Base-by-base conservation (phyloP, 2,797 vertebrate species). In the Gobionotothen gibberifrons region DNA sequence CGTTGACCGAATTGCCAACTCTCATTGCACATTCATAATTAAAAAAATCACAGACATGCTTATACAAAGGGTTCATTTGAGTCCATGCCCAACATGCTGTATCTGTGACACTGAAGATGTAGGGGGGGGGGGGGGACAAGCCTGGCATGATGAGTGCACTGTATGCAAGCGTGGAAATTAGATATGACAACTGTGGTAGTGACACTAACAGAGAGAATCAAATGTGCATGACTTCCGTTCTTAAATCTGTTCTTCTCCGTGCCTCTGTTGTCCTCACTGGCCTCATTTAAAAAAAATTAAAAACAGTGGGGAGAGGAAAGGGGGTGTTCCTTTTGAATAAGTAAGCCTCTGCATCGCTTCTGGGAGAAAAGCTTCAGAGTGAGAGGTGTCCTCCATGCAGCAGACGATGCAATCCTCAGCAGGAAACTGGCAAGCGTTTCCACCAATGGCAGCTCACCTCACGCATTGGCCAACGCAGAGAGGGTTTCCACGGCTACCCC, bases 401-500 rank as follows among this genome's bases (percentile, higher is more conserved):
- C 86, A 88, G 86, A 82, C 82, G 67, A 80, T 85, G 87, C 69
- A 78, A 85, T 90, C 86, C 74, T 85, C 56, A 70, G 72, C 85
- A 76, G 78, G 66, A 73, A 76, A 64, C 64, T 16, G 65, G 72
- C 57, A 52, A 89, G 61, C 42, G 4, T 40, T 88, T 36, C 80
- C 53, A 8, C 92, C 91, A 94, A 93, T 93, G 77, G 85, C 81
- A 78, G 83, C 81, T 77, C 74, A 57, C 72, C 81, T 77, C 74
- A 57, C 74, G 78, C 72, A 69, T 36, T 22, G 36, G 12, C 19
- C 74, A 62, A 85, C 82, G 91, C 75, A 84, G 36, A 51, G 72
- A 91, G 89, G 91, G 92, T 94, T 93, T 94, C 92, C 90, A 91
- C 91, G 86, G 89, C 84, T 92, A 93, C 90, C 89, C 89, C 83